These are phyloP conservation scores for Octodon degus DNA, from an alignment of 2,113 vertebrate genomes.

Conservation along the genomic window DNA sequence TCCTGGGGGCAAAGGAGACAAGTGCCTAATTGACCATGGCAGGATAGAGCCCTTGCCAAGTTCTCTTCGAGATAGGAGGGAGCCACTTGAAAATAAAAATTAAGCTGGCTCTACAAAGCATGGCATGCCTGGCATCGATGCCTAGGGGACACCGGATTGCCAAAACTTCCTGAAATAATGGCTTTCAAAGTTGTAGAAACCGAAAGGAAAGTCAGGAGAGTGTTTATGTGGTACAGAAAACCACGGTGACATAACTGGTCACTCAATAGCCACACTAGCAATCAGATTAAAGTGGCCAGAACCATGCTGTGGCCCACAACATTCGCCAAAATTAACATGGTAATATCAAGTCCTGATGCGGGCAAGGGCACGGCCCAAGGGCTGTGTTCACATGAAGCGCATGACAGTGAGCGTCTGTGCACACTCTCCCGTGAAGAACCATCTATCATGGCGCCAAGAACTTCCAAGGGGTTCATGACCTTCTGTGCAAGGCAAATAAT, in stretches of 20 bases:
- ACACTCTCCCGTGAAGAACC: background rate
- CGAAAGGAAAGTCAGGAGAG: background rate
- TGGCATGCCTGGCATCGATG: background rate
- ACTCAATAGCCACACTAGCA: background rate
- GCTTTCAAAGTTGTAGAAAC: background rate
- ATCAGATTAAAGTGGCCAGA: constrained; percentile 22
- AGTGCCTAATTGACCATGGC: background rate
- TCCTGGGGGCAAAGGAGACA: background rate
- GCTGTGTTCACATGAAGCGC: background rate
- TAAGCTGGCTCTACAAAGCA: background rate
- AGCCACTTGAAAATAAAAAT: constrained; percentile 25
- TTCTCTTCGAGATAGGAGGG: background rate
- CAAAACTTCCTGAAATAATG: background rate
- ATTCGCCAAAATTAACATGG: background rate
- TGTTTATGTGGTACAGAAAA: background rate
- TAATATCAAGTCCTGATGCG: background rate
- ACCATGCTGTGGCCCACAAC: background rate
- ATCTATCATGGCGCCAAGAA: constrained; percentile 57
- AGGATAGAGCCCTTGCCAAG: background rate
- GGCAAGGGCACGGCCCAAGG: background rate
- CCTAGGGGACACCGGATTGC: background rate
- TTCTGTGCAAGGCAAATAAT: constrained; percentile 51
- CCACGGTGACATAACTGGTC: background rate
- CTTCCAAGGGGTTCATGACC: constrained; percentile 23
- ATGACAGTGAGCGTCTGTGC: background rate